Conservation (phyloP, 2,113 vertebrate species). For the Periophthalmus modestus region DNA sequence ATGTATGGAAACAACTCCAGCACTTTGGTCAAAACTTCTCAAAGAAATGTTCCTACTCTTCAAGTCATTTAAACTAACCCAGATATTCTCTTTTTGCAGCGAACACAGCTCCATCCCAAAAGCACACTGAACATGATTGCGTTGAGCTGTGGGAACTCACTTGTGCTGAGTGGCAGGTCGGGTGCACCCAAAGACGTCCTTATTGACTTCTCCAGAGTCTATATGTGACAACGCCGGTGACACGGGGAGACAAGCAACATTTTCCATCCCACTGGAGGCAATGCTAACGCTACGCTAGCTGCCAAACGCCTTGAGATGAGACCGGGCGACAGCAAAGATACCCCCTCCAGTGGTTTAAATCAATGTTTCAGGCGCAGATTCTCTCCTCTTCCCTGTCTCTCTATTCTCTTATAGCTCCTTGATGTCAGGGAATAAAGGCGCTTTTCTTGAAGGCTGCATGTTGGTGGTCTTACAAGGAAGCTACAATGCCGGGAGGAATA, state of each 20-base stretch:
- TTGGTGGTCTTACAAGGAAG: slow-evolving; percentile 24
- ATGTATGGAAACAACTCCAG: not conserved
- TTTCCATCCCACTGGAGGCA: slow-evolving; percentile 47
- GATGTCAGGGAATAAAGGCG: slow-evolving; percentile 40
- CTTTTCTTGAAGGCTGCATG: slow-evolving; percentile 26
- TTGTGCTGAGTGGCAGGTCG: slow-evolving; percentile 41
- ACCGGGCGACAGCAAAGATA: slow-evolving; percentile 39
- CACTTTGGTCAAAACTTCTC: not conserved
- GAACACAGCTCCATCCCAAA: not conserved
- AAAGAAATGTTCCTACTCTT: not conserved
- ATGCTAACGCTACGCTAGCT: slow-evolving; percentile 31
- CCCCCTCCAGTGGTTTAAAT: slow-evolving; percentile 47
- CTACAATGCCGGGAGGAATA: slow-evolving; percentile 20
- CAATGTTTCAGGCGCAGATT: slow-evolving; percentile 26
- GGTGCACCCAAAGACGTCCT: slow-evolving; percentile 45
- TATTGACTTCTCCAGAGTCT: slow-evolving; percentile 53
- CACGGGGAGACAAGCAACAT: slow-evolving; percentile 41
- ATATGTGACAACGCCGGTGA: slow-evolving; percentile 52
- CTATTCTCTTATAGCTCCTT: slow-evolving; percentile 22
- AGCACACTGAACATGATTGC: slow-evolving; percentile 21
- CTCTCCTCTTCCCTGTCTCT: slow-evolving; percentile 20
- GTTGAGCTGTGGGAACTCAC: slow-evolving; percentile 27
- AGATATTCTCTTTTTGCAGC: not conserved
- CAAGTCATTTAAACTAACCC: not conserved
- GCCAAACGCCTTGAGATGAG: slow-evolving; percentile 50